Evolutionary conservation across 2,113 vertebrate species (phyloP).

Genomic region (Cebus imitator): DNA sequence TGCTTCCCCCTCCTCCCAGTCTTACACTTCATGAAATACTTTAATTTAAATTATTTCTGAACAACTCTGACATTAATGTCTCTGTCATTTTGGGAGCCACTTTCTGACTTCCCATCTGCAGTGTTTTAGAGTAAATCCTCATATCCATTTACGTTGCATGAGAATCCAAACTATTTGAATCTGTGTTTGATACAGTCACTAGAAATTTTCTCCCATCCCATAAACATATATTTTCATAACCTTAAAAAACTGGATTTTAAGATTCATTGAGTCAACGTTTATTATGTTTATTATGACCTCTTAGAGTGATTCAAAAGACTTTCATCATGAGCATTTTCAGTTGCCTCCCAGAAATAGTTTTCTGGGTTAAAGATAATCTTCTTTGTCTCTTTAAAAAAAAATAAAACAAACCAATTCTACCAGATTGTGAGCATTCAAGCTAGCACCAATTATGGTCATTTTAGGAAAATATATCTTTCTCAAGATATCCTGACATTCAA

Average conservation of each 20-base stretch:
- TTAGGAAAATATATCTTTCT: not conserved
- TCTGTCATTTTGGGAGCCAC: not conserved
- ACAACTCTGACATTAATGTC: not conserved
- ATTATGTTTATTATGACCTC: not conserved
- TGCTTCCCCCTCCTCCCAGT: not conserved
- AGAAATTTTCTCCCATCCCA: not conserved
- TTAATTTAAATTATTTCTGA: not conserved
- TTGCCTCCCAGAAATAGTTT: not conserved
- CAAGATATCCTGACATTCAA: not conserved
- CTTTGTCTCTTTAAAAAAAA: not conserved
- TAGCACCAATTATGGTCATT: not conserved
- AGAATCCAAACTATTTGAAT: not conserved
- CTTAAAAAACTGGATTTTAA: not conserved
- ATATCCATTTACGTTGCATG: not conserved
- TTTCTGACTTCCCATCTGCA: not conserved
- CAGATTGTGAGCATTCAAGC: not conserved
- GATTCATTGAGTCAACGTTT: not conserved
- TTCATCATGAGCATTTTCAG: not conserved
- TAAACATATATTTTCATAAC: not conserved
- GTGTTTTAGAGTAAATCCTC: not conserved
- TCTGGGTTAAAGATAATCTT: not conserved
- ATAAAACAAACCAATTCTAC: not conserved
- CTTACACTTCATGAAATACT: not conserved
- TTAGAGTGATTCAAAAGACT: not conserved
- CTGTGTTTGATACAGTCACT: not conserved